Evolutionary conservation across 2,797 vertebrate species (phyloP).

Genomic region (Scleropages formosus): DNA sequence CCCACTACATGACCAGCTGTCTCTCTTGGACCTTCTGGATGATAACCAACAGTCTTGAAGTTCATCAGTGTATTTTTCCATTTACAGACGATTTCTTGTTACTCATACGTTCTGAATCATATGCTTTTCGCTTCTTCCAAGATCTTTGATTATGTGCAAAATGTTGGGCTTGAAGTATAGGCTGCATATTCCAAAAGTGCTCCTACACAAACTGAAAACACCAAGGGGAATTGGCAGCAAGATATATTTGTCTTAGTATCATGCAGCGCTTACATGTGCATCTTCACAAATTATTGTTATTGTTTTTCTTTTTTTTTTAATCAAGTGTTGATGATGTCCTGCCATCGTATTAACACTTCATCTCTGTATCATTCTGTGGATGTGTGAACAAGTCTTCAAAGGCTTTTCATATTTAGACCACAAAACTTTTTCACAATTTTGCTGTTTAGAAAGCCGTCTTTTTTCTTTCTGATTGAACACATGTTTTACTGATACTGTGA

Average conservation of each 20-base stretch:
- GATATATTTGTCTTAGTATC: conserved; percentile 12
- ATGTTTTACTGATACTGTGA: not conserved
- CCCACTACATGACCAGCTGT: no score
- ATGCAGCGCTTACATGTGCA: not conserved
- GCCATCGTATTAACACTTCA: not conserved
- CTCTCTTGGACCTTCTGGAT: not conserved
- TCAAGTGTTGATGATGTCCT: not conserved
- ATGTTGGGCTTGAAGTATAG: not conserved
- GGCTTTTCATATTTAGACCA: not conserved
- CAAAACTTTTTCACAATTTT: not conserved
- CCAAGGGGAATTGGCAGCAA: not conserved
- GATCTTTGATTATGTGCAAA: not conserved
- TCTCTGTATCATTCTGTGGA: not conserved
- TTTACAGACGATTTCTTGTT: not conserved
- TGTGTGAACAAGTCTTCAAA: not conserved
- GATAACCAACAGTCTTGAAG: not conserved
- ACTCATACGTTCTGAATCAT: not conserved
- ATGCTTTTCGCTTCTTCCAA: not conserved
- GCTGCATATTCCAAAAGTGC: not conserved
- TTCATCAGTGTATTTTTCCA: no score
- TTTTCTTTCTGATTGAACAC: not conserved
- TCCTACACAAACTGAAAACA: not conserved
- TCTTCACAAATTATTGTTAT: not conserved
- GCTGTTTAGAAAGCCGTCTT: not conserved
- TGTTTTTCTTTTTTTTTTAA: not conserved